Evolutionary conservation across 2,113 vertebrate species (phyloP).

Genomic region (Candoia aspera): DNA sequence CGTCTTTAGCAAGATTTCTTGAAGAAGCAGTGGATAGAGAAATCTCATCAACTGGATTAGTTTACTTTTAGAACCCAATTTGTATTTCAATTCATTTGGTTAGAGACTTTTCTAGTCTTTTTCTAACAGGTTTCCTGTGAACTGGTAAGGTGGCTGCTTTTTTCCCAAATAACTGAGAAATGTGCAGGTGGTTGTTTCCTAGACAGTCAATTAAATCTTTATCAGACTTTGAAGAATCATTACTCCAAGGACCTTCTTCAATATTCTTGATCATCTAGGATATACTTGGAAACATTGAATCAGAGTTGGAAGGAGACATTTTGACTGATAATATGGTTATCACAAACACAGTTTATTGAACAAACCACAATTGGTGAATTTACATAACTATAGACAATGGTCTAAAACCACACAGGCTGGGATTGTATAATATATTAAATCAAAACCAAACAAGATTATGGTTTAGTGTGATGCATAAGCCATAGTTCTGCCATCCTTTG

Average conservation of each 20-base stretch:
- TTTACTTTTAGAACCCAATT: not conserved
- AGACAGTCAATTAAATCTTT: not conserved
- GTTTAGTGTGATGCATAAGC: not conserved
- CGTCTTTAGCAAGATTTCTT: not conserved
- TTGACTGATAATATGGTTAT: not conserved
- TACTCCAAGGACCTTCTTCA: not conserved
- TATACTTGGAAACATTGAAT: not conserved
- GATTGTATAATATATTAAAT: not conserved
- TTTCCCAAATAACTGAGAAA: not conserved
- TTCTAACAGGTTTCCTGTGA: not conserved
- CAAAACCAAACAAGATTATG: not conserved
- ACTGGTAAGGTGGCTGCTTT: not conserved
- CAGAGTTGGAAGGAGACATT: not conserved
- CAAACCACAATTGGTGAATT: not conserved
- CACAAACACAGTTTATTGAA: not conserved
- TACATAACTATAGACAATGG: not conserved
- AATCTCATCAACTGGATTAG: not conserved
- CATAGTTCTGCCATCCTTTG: not conserved
- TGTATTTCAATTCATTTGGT: not conserved
- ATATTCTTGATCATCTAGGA: not conserved
- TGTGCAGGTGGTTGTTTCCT: not conserved
- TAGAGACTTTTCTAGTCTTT: not conserved
- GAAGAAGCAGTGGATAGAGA: not conserved
- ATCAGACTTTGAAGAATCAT: not conserved
- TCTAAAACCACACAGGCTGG: not conserved